A percentile compares a stretch with the other conserved stretches of the same genome.
phyloP scores from a whole-genome alignment of 2,113 vertebrate genomes.

The Brachirus orientalis region DNA sequence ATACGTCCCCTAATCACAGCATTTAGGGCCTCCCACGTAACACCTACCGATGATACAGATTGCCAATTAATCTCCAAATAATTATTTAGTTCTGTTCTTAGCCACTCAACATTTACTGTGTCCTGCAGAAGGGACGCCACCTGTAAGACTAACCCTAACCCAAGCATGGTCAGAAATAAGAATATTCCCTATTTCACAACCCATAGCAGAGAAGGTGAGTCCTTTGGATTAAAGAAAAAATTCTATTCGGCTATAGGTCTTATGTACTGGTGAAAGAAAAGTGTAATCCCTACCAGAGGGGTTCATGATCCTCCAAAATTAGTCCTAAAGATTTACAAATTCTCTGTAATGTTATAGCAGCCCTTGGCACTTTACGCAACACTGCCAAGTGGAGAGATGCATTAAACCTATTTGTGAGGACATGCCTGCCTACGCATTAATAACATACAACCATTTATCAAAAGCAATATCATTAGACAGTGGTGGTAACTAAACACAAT shows the following conservation, averaged over 20 bases:
- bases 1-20: constrained; percentile 4
- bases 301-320: too few relatives aligned
- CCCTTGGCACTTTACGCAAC: background rate
- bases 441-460: too few relatives aligned
- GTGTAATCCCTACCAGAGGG: constrained; percentile 3
- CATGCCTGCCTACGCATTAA: too few relatives aligned
- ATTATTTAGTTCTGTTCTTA: background rate
- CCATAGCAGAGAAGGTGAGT: background rate
- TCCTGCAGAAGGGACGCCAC: background rate
- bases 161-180: constrained; percentile 1
- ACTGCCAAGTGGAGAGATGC: background rate
- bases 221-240: background rate
- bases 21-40: background rate
- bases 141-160: background rate
- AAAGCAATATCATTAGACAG: too few relatives aligned
- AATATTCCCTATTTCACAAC: constrained; percentile 2
- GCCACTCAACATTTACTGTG: background rate
- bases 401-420: too few relatives aligned
- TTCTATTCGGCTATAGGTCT: background rate
- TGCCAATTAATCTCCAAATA: background rate
- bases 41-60: background rate
- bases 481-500: too few relatives aligned
- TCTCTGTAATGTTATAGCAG: background rate
- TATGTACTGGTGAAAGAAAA: background rate
- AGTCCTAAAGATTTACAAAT: background rate